A percentile compares a stretch with the other conserved stretches of the same genome.
Evolutionary conservation across 2,888 invertebrate genomes (phyloP).

Genomic region (Abscondita cerata): DNA sequence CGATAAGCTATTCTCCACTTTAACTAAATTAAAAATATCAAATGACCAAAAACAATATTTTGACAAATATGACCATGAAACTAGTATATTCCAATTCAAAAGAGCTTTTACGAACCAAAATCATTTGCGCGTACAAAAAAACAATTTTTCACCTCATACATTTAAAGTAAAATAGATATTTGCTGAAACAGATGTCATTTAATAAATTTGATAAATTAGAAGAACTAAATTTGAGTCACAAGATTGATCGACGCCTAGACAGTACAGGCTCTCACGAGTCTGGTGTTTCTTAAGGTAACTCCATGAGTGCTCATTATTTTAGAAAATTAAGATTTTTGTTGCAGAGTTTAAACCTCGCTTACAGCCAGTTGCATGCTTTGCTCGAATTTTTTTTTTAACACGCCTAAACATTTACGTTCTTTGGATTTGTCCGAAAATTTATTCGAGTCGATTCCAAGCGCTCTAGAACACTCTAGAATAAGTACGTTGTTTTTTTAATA

Average conservation of each 20-base stretch:
- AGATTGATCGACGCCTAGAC: slow-evolving; percentile 73
- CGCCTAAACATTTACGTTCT: slow-evolving; percentile 67
- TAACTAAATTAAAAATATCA: no score
- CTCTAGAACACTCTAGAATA: no score
- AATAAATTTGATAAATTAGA: slow-evolving; percentile 69
- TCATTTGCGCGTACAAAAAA: no score
- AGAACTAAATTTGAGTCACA: slow-evolving; percentile 72
- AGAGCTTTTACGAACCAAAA: no score
- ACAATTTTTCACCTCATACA: no score
- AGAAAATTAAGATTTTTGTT: slow-evolving; percentile 18
- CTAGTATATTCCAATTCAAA: no score
- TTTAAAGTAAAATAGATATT: no score
- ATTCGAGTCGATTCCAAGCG: slow-evolving; percentile 64
- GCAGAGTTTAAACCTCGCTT: slow-evolving; percentile 73
- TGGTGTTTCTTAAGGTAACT: slow-evolving; percentile 69
- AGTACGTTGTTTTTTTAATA: no score
- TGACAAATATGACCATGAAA: no score
- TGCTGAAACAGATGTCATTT: no score
- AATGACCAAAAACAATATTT: no score
- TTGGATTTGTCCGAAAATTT: slow-evolving; percentile 69
- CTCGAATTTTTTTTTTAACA: slow-evolving; percentile 71
- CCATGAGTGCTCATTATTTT: neutral
- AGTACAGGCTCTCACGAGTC: slow-evolving; percentile 68
- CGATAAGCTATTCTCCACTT: no score
- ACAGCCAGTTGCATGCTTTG: slow-evolving; percentile 42